Conservation (phyloP, 1,140 invertebrate species). For the Drosophila nigrodunni region DNA sequence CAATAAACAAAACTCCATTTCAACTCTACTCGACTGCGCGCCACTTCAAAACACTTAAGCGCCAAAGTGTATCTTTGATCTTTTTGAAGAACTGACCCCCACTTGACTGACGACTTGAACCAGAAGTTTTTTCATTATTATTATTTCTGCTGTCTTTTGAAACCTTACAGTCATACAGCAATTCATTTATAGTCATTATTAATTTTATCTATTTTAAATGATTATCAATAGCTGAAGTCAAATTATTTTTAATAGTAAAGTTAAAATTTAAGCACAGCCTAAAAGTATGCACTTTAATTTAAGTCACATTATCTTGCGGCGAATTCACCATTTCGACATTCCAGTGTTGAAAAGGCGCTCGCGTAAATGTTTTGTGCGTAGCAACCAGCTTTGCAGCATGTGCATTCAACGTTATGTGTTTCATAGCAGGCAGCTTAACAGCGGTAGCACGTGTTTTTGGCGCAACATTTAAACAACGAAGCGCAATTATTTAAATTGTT, state of each 20-base stretch:
- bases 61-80: conserved; percentile 79
- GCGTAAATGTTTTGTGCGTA: neutral
- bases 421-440: neutral
- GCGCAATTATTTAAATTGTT: too few species aligned
- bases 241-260: neutral
- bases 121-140: conserved; percentile 27
- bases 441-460: neutral
- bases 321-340: neutral
- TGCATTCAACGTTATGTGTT: neutral
- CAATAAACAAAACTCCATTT: conserved; percentile 62
- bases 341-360: too few species aligned
- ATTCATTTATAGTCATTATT: neutral
- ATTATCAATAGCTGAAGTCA: neutral
- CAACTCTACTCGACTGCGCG: conserved; percentile 22
- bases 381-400: conserved; percentile 3
- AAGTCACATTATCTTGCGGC: neutral
- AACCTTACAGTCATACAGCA: neutral
- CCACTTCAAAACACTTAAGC: conserved; percentile 69
- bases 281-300: neutral
- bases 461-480: neutral
- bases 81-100: conserved; percentile 68
- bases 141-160: conserved; percentile 5
- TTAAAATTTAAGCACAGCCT: neutral
- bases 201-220: neutral
- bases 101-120: conserved; percentile 66